These are phyloP conservation scores for Sciurus niger DNA, from an alignment of 2,113 vertebrate genomes.

Conservation along the genomic window DNA sequence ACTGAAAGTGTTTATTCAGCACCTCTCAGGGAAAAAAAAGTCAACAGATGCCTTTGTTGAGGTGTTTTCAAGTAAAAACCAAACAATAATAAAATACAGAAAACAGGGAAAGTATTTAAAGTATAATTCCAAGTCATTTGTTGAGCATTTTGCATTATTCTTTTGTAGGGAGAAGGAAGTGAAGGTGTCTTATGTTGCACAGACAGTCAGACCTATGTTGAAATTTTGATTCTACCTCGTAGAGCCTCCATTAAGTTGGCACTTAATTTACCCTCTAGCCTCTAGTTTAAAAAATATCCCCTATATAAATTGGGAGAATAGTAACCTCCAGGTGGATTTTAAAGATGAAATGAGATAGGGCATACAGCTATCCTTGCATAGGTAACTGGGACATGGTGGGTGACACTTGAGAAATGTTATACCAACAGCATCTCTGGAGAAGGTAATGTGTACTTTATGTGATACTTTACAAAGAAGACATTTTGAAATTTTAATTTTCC, in stretches of 20 bases:
- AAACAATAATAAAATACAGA: background rate
- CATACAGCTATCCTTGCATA: background rate
- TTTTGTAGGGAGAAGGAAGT: conserved; percentile 51
- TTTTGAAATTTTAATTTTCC: conserved; percentile 7
- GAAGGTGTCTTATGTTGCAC: background rate
- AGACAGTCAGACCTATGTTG: background rate
- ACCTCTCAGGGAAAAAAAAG: conserved; percentile 36
- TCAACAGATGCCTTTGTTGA: conserved; percentile 42
- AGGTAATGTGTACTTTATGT: background rate
- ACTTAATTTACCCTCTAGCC: background rate
- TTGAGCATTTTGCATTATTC: conserved; percentile 53
- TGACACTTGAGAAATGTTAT: background rate
- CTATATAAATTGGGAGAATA: background rate
- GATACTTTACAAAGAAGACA: background rate
- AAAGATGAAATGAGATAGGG: background rate
- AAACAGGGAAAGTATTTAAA: conserved; percentile 60
- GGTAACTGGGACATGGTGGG: background rate
- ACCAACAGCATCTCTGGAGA: background rate
- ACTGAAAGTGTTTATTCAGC: conserved; percentile 81
- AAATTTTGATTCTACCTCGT: background rate
- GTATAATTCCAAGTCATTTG: conserved; percentile 27
- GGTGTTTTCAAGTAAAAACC: conserved; percentile 58
- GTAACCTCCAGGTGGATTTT: background rate
- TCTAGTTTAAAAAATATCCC: background rate
- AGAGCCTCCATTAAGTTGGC: background rate